A percentile compares a stretch with the other conserved stretches of the same genome.
Evolutionary conservation across 2,797 vertebrate genomes (phyloP).

Genomic region (Aulostomus chinensis): DNA sequence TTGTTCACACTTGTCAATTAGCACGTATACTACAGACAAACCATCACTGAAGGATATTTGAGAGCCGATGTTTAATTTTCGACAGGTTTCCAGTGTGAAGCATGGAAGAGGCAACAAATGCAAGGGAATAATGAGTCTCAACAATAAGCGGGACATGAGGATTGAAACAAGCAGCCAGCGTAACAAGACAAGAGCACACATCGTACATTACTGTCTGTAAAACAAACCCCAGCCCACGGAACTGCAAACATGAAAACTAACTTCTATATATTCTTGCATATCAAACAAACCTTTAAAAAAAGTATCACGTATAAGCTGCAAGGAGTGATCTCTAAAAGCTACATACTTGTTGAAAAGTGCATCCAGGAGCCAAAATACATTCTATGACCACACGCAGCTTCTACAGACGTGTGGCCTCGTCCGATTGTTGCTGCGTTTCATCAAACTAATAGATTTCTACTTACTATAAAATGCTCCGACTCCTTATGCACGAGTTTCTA

Average conservation of each 20-base stretch:
- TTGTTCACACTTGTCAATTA: conserved; percentile 1
- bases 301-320: neutral
- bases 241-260: conserved; percentile 54
- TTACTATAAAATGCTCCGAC: no score
- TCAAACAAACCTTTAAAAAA: conserved; percentile 52
- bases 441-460: no score
- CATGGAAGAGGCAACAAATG: neutral
- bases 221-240: conserved; percentile 43
- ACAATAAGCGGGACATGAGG: no score
- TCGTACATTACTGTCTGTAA: conserved; percentile 35
- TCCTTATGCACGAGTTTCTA: no score
- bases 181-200: conserved; percentile 38
- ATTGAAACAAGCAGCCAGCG: no score
- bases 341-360: neutral
- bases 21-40: conserved; percentile 6
- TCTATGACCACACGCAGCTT: no score
- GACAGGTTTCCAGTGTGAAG: conserved; percentile 61
- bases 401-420: no score
- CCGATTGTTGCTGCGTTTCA: no score
- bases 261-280: conserved; percentile 27
- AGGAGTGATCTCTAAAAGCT: no score
- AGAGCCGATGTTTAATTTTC: conserved; percentile 81
- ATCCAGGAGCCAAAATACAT: conserved; percentile 6
- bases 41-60: neutral
- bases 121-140: neutral